Base-by-base conservation (phyloP, 2,113 vertebrate genomes). In the Tenebrosternarchus preto region DNA sequence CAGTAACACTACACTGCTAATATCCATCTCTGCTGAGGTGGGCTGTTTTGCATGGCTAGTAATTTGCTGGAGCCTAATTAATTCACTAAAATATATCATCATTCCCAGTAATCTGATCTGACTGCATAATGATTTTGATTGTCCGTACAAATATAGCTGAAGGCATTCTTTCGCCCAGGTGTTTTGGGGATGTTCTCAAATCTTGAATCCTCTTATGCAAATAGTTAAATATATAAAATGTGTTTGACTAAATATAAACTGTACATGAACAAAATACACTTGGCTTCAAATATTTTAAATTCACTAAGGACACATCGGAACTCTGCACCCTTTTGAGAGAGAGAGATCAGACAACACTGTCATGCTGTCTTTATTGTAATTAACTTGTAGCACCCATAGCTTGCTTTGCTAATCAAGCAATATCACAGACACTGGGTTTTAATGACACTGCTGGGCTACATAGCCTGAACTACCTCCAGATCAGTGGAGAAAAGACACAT, bases 371-470 rank as follows among this genome's bases (percentile, higher is more conserved):
- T 82, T 69, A 76, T 81, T 78, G 84, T 81, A 69, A 83, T 82
- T 82, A 77, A 80, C 80, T 64, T 81, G 59, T 33, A 69, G 66
- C 73, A 80, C 81, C 75, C 76, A 36, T 61, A 66, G 59, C 81
- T 86, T 80, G 78, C 73, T 84, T 78, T 66, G 72, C 80, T 77
- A 85, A 84, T 86, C 77, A 84, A 77, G 66, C 78, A 81, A 56
- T n/a, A 70, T 6, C 46, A 36, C 46, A 43, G 43, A 57, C n/a
- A 43, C 17, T 57, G 59, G 74, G 79, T 79, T 67, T 31, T 83
- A 80, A 85, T 83, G 74, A 61, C 82, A 27, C 73, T 57, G 39
- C 55, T 59, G 39, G 67, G 46, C 68, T 27, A 9, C n/a, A 79
- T 80, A 78, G 77, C 75, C 81, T 80, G 68, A 70, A 77, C 59